Base-by-base conservation (phyloP, 2,797 vertebrate species). In the Heterohyrax brucei region DNA sequence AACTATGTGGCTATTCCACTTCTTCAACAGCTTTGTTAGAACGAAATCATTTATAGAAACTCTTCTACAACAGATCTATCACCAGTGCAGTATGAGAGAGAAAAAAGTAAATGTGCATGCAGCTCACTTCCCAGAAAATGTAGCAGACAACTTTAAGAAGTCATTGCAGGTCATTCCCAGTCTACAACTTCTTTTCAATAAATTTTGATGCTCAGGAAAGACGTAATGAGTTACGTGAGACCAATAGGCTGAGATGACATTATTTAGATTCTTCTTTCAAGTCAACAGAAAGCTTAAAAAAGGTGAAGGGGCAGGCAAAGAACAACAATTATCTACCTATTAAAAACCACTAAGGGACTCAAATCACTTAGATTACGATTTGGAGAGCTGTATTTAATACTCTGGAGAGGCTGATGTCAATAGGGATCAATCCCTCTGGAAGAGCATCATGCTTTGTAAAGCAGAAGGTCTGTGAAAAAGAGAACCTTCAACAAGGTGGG, bases 31-130 rank as follows among this genome's bases (percentile, higher is more conserved):
- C 9, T 83, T 83, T 85, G 80, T 72, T 84, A 85, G 61, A 80
- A 81, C 62, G 21, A 91, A 85, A 62, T 26, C 22, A 77, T n/a
- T 93, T 82, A 90, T 66, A 96, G 82, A 78, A 75, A 3, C 28
- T 76, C 28, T 66, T 80, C 79, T 56, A 9, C 39, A 83, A 92
- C 70, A 94, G 39, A 81, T 59, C 75, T 62, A 81, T 1, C 61
- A 62, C 21, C 9, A 72, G 62, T 12, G 16, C 66, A 26, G 76
- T 53, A 89, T 21, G 10, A 48, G 24, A 89, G 46, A 95, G 62
- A 86, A 26, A 81, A 85, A 89, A 87, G n/a, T 75, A 90, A 89
- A 59, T 10, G 24, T 5, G 2, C 13, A 1, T 75, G 28, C 2
- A 83, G 59, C 26, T 33, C 56, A 88, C 62, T 79, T 62, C 50